Base-by-base conservation (phyloP, 2,888 invertebrate species). In the Eueremaeus valkanovi region DNA sequence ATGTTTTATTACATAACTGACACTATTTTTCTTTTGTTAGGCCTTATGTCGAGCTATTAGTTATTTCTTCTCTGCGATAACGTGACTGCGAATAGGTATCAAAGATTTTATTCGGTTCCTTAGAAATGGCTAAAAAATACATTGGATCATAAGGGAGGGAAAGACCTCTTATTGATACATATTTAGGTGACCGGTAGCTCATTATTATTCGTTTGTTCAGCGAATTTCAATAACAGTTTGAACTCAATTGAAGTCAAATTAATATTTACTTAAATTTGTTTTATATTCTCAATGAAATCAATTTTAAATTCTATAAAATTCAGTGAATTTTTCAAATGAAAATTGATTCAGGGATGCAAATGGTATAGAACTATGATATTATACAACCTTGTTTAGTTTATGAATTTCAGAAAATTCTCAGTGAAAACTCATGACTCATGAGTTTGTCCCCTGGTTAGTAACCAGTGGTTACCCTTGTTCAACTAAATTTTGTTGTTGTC, bases 31-130 rank as follows among this genome's bases (percentile, higher is more conserved):
- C 55, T 55, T 21, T 49, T 49, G 49, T 55, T 11, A 55, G 55
- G 27, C 55, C 55, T 55, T 55, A 55, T 55, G 55, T 55, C 55
- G 11, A 24, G 24, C 27, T 55, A 55, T 55, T 55, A 5, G 55
- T 55, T 55, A 55, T 55, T 55, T 55, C 55, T 55, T 24, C 9
- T 3, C 13, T 27, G 27, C 13, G 13, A 55, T 55, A 55, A 55
- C 55, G 55, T 55, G 55, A 55, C 55, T 55, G 24, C 11, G 55
- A 55, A 55, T 55, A 55, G 55, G 27, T 55, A 55, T 55, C 55
- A 27, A 55, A 55, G 55, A 55, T 55, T 55, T 55, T 24, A 55
- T 55, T 24, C 55, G 27, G 55, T 27, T n/a, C n/a, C 21, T 55
- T 55, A 13, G 9, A 24, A 27, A 13, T 45, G 3, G 21, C 24